Percentiles rank a stretch among this genome's conserved stretches.
Conservation (phyloP, 2,113 vertebrate genomes). For the Nibea coibor region DNA sequence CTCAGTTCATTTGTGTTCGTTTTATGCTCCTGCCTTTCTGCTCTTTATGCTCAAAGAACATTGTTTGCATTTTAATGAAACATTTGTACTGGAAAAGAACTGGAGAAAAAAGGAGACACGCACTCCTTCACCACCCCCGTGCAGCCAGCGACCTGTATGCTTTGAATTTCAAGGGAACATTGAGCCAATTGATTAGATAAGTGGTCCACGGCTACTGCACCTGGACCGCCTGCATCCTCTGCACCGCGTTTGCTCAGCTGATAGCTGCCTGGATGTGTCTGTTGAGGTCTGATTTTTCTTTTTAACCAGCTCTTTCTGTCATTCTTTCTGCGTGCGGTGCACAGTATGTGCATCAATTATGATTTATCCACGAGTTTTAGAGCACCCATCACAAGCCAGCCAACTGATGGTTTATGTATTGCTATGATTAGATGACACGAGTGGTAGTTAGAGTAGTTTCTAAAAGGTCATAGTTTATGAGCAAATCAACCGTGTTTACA, state of each 20-base stretch:
- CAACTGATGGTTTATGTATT: background rate
- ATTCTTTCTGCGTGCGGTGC: background rate
- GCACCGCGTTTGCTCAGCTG: conserved; percentile 32
- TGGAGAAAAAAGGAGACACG: background rate
- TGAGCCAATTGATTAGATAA: conserved; percentile 18
- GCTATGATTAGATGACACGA: background rate
- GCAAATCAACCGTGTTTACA: background rate
- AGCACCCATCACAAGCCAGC: background rate
- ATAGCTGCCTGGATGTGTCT: conserved; percentile 35
- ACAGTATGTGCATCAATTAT: background rate
- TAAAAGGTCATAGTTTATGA: background rate
- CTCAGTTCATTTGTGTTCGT: background rate
- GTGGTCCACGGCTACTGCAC: conserved; percentile 29
- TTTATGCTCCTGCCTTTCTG: background rate
- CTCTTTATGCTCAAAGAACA: background rate
- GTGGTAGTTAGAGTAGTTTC: background rate
- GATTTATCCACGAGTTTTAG: background rate
- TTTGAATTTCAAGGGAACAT: conserved; percentile 3
- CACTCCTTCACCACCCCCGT: background rate
- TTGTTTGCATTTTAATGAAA: conserved; percentile 3
- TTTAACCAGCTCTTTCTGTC: background rate
- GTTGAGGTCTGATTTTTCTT: background rate
- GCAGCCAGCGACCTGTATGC: background rate
- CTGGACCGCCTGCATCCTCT: conserved; percentile 26
- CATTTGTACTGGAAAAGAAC: background rate